Percentiles rank a stretch among this genome's conserved stretches.
These are phyloP conservation scores for Poliocrania exsul DNA, from an alignment of 2,797 vertebrate species.

Conservation along the genomic window DNA sequence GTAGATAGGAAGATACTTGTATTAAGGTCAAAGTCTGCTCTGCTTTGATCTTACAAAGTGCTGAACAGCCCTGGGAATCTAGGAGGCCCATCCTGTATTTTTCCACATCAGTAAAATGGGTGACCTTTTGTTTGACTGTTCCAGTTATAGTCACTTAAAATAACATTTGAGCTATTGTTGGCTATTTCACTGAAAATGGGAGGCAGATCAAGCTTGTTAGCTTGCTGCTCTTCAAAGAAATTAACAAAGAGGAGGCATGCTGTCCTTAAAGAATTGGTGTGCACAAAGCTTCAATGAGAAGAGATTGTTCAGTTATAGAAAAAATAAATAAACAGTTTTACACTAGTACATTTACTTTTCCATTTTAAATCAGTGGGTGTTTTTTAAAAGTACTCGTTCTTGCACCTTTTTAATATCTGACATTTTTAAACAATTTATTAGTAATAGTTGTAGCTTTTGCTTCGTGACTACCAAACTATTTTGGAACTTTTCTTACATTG, in stretches of 20 bases:
- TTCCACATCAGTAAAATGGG: conserved; percentile 59
- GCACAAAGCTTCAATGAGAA: neutral
- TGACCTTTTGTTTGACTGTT: conserved; percentile 63
- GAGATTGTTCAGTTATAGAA: neutral
- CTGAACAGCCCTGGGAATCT: neutral
- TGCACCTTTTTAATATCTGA: neutral
- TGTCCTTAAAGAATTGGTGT: neutral
- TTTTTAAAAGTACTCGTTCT: neutral
- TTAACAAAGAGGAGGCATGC: neutral
- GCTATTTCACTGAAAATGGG: conserved; percentile 7
- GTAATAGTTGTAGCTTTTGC: neutral
- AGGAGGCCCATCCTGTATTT: conserved; percentile 31
- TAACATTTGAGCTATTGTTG: conserved; percentile 60
- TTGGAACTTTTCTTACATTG: neutral
- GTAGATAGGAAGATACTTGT: neutral
- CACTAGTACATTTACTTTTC: neutral
- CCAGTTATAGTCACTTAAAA: conserved; percentile 57
- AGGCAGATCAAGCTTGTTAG: conserved; percentile 19
- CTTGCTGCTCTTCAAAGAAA: conserved; percentile 3
- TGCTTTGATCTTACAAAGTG: neutral
- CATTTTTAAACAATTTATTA: neutral
- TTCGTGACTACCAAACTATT: neutral
- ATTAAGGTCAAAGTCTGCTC: neutral
- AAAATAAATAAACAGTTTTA: neutral
- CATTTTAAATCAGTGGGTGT: neutral